These are phyloP conservation scores for Macrochelys suwanniensis DNA, from an alignment of 2,797 vertebrate genomes.

Conservation along the genomic window DNA sequence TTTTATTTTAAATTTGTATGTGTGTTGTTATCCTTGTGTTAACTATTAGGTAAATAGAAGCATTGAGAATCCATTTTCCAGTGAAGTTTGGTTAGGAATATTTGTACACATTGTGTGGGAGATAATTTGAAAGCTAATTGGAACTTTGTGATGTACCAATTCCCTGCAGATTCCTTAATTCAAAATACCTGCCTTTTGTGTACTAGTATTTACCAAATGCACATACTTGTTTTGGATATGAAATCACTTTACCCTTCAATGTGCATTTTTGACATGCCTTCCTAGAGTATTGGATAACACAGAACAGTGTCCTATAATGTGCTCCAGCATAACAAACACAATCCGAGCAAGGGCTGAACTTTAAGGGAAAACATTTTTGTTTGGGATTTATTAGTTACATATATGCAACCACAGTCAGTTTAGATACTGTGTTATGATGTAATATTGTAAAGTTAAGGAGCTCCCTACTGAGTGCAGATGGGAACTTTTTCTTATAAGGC, in stretches of 20 bases:
- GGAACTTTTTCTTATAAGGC: conserved; percentile 8
- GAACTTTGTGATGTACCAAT: conserved; percentile 74
- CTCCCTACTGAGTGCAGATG: conserved; percentile 9
- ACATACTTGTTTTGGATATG: conserved; percentile 73
- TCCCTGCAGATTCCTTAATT: conserved; percentile 55
- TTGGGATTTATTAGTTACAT: conserved; percentile 49
- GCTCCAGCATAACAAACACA: conserved; percentile 28
- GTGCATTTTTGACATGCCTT: conserved; percentile 59
- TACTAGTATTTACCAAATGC: conserved; percentile 42
- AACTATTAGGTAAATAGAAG: conserved; percentile 85
- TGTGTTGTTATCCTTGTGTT: conserved; percentile 84
- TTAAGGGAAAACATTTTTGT: conserved; percentile 46
- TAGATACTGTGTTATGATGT: conserved; percentile 31
- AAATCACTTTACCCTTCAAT: conserved; percentile 69
- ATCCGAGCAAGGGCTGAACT: conserved; percentile 32
- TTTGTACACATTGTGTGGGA: conserved; percentile 77
- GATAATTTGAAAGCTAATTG: conserved; percentile 82
- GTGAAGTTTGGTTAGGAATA: conserved; percentile 80
- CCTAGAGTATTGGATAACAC: conserved; percentile 19
- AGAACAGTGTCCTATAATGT: conserved; percentile 36
- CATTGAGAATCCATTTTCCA: conserved; percentile 83
- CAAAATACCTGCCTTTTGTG: conserved; percentile 53
- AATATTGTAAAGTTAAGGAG: conserved; percentile 15
- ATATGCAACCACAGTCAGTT: conserved; percentile 13
- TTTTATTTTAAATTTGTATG: conserved; percentile 86